Evolutionary conservation across 1,140 invertebrate species (phyloP).

Genomic region (Drosophila grimshawi): DNA sequence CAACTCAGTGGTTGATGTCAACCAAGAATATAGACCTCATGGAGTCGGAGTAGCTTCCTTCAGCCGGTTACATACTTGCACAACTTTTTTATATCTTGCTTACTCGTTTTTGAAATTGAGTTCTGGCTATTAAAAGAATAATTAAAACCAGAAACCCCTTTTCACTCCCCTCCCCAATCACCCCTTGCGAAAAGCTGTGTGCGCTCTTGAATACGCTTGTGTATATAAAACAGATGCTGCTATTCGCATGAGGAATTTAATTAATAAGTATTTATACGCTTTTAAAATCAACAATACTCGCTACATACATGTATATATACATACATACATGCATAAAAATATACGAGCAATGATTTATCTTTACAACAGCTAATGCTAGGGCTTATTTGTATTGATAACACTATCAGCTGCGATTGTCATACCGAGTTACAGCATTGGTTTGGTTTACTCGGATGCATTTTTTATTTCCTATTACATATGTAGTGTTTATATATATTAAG

Average conservation of each 20-base stretch:
- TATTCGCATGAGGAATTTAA: constrained; percentile 14
- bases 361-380: constrained; percentile 18
- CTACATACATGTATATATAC: background rate
- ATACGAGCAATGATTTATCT: constrained; percentile 24
- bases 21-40: no score
- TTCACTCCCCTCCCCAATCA: no score
- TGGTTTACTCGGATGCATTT: background rate
- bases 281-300: background rate
- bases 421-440: background rate
- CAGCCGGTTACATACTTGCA: no score
- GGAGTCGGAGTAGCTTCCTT: background rate
- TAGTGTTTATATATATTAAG: background rate
- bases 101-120: no score
- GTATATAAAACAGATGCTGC: background rate
- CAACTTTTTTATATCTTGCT: no score
- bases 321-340: background rate
- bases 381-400: constrained; percentile 24
- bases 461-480: background rate
- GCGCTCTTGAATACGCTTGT: background rate
- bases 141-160: no score
- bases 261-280: constrained; percentile 1
- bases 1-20: no score
- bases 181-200: no score
- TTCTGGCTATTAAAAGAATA: no score
- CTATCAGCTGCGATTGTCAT: constrained; percentile 12